Conservation (phyloP, 2,888 invertebrate species). For the Elegia similella region DNA sequence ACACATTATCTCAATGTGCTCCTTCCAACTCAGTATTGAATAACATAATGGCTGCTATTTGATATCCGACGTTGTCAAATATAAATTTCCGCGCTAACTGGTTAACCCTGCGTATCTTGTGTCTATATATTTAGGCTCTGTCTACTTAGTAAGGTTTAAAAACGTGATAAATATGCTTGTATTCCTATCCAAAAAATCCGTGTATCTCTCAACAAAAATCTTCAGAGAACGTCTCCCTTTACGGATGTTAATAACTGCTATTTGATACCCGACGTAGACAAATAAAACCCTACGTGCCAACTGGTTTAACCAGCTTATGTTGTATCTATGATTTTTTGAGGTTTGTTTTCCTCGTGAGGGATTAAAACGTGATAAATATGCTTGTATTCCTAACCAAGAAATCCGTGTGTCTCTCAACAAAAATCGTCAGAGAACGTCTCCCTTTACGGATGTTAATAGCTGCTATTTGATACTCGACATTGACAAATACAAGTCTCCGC, state of each 20-base stretch:
- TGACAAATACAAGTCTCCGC: conserved; percentile 63
- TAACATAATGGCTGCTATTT: conserved; percentile 74
- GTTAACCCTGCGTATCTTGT: conserved; percentile 54
- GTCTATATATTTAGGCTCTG: conserved; percentile 9
- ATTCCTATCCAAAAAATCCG: too few relatives aligned
- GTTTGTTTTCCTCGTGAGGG: too few relatives aligned
- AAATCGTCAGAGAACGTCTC: conserved; percentile 56
- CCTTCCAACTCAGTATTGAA: too few relatives aligned
- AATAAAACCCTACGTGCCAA: conserved; percentile 56
- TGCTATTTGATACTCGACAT: conserved; percentile 71
- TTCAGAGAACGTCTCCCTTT: conserved; percentile 54
- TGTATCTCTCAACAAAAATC: conserved; percentile 42
- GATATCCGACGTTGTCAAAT: conserved; percentile 73
- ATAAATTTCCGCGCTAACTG: conserved; percentile 53
- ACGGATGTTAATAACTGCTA: conserved; percentile 71
- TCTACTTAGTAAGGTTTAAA: too few relatives aligned
- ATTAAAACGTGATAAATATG: too few relatives aligned
- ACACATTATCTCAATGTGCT: too few relatives aligned
- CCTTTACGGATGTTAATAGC: conserved; percentile 66
- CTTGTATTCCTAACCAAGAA: too few relatives aligned
- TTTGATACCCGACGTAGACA: conserved; percentile 73
- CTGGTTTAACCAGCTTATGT: conserved; percentile 58
- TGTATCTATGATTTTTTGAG: conserved; percentile 22
- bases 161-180: too few relatives aligned
- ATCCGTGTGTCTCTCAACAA: conserved; percentile 36